Evolutionary conservation across 2,113 vertebrate species (phyloP).

Genomic region (Urocynchramus pylzowi): DNA sequence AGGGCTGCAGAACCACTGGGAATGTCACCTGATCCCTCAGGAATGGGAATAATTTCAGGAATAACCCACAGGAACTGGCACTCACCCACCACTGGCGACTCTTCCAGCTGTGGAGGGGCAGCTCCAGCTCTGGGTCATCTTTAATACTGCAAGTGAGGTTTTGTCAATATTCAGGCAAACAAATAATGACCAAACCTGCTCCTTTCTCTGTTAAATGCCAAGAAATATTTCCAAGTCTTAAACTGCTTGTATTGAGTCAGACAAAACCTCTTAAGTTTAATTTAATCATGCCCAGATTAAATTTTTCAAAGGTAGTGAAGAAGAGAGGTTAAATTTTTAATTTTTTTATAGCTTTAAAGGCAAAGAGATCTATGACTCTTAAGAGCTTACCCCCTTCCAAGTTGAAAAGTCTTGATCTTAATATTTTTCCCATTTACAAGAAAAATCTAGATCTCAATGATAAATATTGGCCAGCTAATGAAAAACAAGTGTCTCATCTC

Average conservation of each 20-base stretch:
- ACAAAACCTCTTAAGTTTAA: not conserved
- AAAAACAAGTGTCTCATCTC: not conserved
- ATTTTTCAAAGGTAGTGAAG: not conserved
- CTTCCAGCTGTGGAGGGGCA: not conserved
- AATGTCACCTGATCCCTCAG: not conserved
- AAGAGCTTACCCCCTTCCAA: too few species aligned
- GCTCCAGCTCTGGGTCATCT: rapidly evolving
- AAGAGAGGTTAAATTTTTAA: not conserved
- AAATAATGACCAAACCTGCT: not conserved
- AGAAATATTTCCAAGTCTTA: not conserved
- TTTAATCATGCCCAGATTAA: not conserved
- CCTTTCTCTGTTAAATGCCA: not conserved
- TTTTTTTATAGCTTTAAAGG: not conserved
- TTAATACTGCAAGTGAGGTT: not conserved
- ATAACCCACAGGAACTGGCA: not conserved
- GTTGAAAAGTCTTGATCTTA: not conserved
- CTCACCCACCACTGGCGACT: rapidly evolving
- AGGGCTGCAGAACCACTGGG: not conserved
- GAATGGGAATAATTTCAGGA: not conserved
- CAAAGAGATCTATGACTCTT: not conserved
- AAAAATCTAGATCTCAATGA: not conserved
- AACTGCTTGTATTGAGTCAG: not conserved
- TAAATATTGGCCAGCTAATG: not conserved
- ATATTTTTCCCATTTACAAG: not conserved
- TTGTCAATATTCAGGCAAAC: not conserved